Evolutionary conservation across 2,888 invertebrate species (phyloP), one percentile per base, ranked within the genome.

Genomic region (Leucozona laternaria): DNA sequence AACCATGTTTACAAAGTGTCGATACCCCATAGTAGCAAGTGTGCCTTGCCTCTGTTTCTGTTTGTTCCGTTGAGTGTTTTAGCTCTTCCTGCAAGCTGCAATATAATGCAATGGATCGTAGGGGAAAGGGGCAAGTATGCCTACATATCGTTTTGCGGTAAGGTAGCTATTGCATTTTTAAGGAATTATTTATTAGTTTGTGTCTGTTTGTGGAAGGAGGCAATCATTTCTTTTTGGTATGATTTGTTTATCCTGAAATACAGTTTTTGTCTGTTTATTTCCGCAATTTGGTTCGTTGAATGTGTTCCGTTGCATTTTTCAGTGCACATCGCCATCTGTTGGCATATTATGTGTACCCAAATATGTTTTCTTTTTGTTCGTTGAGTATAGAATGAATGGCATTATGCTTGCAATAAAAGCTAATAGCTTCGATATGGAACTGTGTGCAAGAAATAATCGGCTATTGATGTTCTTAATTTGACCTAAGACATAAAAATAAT

Each of bases 1-100:
- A 82, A 64, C 78, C 73, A 70, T 82, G 78, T 82, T 82, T 86
- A 86, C 64, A 75, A 70, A 70, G 81, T 86, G 81, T 82, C 81
- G 78, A 82, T 82, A 78, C 78, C 71, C 62, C 31, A 68, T 45
- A 70, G 76, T 31, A 31, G 31, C n/a, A n/a, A n/a, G n/a, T n/a
- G n/a, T n/a, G n/a, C n/a, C n/a, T n/a, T n/a, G n/a, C n/a, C n/a
- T n/a, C n/a, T n/a, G n/a, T n/a, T n/a, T n/a, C 40, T 34, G 28
- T 72, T 58, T 28, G 28, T 64, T 57, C 28, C 4, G 53, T 43
- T 77, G 43, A 25, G 53, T 57, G 31, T 53, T 53, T 45, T 15
- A 31, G 68, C 17, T 37, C 25, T 66, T 79, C 22, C 20, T 25
- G 7, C 28, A 13, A 31, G 31, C 20, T 34, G 7, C 28, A 13